Conservation (phyloP, 2,888 invertebrate species). For the Acronicta psi region DNA sequence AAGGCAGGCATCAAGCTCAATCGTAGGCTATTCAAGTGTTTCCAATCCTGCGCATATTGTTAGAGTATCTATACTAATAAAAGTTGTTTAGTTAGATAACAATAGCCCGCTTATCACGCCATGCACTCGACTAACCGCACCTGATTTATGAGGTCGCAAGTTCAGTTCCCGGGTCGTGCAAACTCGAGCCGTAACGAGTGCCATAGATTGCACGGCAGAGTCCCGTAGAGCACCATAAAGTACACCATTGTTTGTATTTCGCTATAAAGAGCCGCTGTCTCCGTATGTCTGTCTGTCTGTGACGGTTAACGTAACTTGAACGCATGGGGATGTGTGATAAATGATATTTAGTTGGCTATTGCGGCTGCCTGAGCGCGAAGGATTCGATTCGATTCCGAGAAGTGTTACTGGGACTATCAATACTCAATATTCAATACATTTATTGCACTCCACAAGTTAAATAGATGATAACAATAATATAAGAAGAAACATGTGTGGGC, state of each 20-base stretch:
- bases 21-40: constrained; percentile 18
- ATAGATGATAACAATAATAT: too few relatives aligned
- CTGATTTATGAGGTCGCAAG: constrained; percentile 54
- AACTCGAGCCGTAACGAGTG: constrained; percentile 53
- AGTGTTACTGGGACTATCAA: too few relatives aligned
- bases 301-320: constrained; percentile 23
- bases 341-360: too few relatives aligned
- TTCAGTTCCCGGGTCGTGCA: constrained; percentile 60
- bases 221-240: constrained; percentile 41
- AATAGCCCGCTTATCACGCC: constrained; percentile 43
- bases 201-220: constrained; percentile 45
- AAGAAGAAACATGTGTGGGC: too few relatives aligned
- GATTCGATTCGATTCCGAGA: too few relatives aligned
- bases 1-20: constrained; percentile 7
- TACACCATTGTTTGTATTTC: constrained; percentile 49
- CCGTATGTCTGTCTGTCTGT: constrained; percentile 43
- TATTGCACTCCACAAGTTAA: too few relatives aligned
- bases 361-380: too few relatives aligned
- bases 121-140: constrained; percentile 38
- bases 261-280: constrained; percentile 55
- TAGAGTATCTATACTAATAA: background rate
- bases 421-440: too few relatives aligned
- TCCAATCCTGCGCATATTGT: background rate
- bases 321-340: too few relatives aligned
- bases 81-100: constrained; percentile 29